Evolutionary conservation across 2,113 vertebrate genomes (phyloP), one percentile per base, ranked within the genome.

Genomic region (Petrocephalus microphthalmus): DNA sequence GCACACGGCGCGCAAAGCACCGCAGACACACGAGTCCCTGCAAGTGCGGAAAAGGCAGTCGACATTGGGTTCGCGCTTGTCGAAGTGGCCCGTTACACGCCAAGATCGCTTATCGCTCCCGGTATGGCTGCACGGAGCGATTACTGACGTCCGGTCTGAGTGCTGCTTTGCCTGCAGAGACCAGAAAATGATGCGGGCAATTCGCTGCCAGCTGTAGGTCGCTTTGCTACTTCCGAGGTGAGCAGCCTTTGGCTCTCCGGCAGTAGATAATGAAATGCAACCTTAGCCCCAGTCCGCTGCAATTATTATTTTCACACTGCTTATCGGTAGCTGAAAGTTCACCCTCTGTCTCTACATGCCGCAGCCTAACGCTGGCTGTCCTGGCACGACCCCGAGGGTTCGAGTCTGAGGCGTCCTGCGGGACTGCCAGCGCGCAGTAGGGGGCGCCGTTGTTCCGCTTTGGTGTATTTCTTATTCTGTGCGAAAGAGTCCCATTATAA

Each of bases 261-360:
- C 53, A 25, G 37, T 5, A 81, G 71, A 88, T 88, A 87, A 47
- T 54, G 49, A 51, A 8, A 29, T 25, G 67, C 87, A 52, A n/a
- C 67, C 13, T n/a, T 81, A 78, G 71, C 25, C 17, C 20, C 67
- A 7, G 19, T 42, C 22, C 42, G n/a, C 51, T 29, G 22, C n/a
- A 25, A 78, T 71, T 85, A 87, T 74, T 53, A 45, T 33, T 4
- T 7, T 15, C 19, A 53, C 22, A 29, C 17, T 45, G 8, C 5
- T 88, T 88, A 88, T 82, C 87, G 7, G 87, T 54, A 7, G 19
- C 51, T 56, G 22, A 88, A 88, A 88, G 54, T 71, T 82, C 87
- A 88, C 49, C 15, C 85, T 67, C 71, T 51, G 49, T 49, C n/a
- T 47, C 15, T 56, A 11, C 53, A 51, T 56, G 71, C 25, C 71